These are phyloP conservation scores for Peromyscus nudipes DNA, from an alignment of 2,797 vertebrate species.

Conservation along the genomic window DNA sequence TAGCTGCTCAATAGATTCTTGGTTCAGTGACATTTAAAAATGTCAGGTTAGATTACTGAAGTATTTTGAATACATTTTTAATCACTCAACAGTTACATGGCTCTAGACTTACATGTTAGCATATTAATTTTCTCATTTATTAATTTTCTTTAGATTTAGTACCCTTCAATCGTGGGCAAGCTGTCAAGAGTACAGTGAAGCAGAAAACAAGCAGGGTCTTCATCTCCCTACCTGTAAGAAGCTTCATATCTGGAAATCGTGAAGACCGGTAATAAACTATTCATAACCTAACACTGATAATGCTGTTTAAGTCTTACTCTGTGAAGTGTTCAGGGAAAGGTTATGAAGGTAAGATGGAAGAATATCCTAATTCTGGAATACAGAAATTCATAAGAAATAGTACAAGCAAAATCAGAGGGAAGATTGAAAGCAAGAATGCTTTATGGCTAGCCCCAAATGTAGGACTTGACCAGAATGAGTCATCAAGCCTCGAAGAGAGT, in stretches of 20 bases:
- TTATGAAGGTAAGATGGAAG: neutral
- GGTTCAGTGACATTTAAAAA: slow-evolving; percentile 37
- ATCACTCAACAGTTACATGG: neutral
- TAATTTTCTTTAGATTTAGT: slow-evolving; percentile 20
- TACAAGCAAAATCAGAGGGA: neutral
- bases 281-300: neutral
- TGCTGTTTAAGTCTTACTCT: neutral
- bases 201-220: neutral
- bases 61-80: slow-evolving; percentile 35
- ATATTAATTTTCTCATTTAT: neutral
- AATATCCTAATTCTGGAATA: neutral
- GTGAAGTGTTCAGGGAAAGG: neutral
- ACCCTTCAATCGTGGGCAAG: neutral
- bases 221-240: neutral
- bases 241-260: neutral
- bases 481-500: neutral
- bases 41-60: slow-evolving; percentile 26
- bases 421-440: neutral
- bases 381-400: neutral
- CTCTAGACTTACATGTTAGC: slow-evolving; percentile 1
- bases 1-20: neutral
- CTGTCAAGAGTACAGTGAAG: neutral
- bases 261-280: neutral
- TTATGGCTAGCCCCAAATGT: neutral
- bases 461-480: neutral